These are phyloP conservation scores for Drosophila sucinea DNA, from an alignment of 1,140 invertebrate species.

Conservation along the genomic window DNA sequence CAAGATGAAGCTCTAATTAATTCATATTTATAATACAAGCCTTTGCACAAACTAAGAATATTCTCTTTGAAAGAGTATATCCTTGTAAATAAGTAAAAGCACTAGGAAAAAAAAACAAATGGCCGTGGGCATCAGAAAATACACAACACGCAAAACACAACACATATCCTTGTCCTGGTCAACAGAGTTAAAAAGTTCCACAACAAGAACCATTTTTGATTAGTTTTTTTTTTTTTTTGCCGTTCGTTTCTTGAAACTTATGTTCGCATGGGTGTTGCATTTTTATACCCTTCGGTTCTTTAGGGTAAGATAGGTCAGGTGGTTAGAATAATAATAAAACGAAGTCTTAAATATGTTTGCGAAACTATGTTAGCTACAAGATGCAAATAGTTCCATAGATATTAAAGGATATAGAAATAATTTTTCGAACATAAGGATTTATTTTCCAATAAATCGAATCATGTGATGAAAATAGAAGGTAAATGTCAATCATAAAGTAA, in stretches of 20 bases:
- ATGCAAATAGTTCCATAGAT: too few species aligned
- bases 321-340: not conserved
- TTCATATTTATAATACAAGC: too few species aligned
- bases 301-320: not conserved
- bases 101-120: slow-evolving; percentile 48
- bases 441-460: too few species aligned
- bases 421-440: too few species aligned
- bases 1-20: too few species aligned
- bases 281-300: not conserved
- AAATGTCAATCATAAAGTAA: too few species aligned
- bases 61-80: slow-evolving; percentile 19
- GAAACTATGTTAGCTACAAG: too few species aligned
- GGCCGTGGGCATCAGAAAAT: slow-evolving; percentile 44
- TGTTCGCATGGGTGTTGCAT: slow-evolving; percentile 12
- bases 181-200: slow-evolving; percentile 20
- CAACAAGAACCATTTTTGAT: slow-evolving; percentile 44
- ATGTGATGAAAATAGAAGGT: too few species aligned
- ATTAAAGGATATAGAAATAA: too few species aligned
- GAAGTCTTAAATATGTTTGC: not conserved
- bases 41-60: too few species aligned
- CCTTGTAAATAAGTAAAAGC: slow-evolving; percentile 36
- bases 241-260: slow-evolving; percentile 5
- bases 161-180: slow-evolving; percentile 6
- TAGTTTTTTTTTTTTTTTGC: slow-evolving; percentile 37
- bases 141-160: slow-evolving; percentile 33